Conservation (phyloP, 1,140 invertebrate species). For the Leptoteleia sp. region DNA sequence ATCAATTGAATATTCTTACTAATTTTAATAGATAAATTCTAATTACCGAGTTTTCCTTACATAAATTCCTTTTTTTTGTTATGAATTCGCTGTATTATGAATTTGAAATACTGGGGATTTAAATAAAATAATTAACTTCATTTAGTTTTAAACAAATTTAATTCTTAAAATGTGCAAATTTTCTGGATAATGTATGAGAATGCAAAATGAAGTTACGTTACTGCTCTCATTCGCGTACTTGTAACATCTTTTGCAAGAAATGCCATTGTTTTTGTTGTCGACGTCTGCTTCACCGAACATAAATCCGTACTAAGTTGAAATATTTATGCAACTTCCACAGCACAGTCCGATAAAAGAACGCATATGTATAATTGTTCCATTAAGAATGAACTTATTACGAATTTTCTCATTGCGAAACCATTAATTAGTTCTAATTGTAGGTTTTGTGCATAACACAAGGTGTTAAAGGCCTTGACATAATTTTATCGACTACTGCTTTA, state of each 20-base stretch:
- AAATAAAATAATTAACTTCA: background rate
- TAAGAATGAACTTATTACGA: slow-evolving; percentile 25
- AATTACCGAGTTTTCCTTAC: too few relatives aligned
- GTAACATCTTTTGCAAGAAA: too few relatives aligned
- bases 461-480: slow-evolving; percentile 37
- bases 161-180: background rate
- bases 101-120: background rate
- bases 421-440: slow-evolving; percentile 44
- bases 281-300: slow-evolving; percentile 30
- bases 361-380: slow-evolving; percentile 19
- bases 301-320: slow-evolving; percentile 20
- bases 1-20: too few relatives aligned
- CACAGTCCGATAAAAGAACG: slow-evolving; percentile 9
- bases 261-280: slow-evolving; percentile 35
- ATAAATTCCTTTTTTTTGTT: too few relatives aligned
- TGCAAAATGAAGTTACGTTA: slow-evolving; percentile 1
- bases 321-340: slow-evolving; percentile 47
- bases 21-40: too few relatives aligned
- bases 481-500: slow-evolving; percentile 11
- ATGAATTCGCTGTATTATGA: too few relatives aligned
- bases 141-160: background rate
- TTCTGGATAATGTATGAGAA: background rate
- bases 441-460: slow-evolving; percentile 14
- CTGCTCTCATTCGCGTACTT: slow-evolving; percentile 26
- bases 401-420: slow-evolving; percentile 48